These are phyloP conservation scores for Malacosoma neustria DNA, from an alignment of 2,888 invertebrate species.

Conservation along the genomic window DNA sequence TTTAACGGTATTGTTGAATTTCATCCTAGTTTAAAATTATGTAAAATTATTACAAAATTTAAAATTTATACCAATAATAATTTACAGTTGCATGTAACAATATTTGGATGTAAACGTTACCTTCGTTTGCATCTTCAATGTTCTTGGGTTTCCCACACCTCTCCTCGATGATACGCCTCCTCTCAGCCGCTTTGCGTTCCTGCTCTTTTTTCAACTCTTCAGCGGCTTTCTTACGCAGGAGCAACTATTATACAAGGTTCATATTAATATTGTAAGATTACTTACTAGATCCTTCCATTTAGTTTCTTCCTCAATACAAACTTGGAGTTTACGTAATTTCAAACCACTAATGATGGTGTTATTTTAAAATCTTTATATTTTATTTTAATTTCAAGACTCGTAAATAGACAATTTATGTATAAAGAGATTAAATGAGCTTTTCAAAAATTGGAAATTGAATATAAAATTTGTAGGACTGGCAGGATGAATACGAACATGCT, in stretches of 20 bases:
- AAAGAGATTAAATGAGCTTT: no score
- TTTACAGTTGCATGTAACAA: neutral
- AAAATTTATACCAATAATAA: neutral
- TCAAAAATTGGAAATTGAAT: no score
- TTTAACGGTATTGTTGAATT: neutral
- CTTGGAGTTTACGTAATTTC: no score
- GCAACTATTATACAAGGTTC: conserved; percentile 87
- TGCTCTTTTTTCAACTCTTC: conserved; percentile 99
- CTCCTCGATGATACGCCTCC: conserved; percentile 97
- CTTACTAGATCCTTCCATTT: no score
- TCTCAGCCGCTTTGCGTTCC: conserved; percentile 98
- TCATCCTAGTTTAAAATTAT: neutral
- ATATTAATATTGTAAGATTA: no score
- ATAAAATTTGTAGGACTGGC: no score
- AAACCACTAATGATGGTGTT: no score
- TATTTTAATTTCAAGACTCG: no score
- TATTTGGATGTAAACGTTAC: conserved; percentile 63
- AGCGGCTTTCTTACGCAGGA: conserved; percentile 99
- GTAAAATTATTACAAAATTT: neutral
- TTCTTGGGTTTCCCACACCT: conserved; percentile 95
- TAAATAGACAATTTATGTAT: no score
- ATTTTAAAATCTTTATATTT: no score
- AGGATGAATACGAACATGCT: no score
- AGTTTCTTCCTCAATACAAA: no score
- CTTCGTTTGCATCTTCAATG: conserved; percentile 94